These are phyloP conservation scores for Eucidaris tribuloides DNA, from an alignment of 35 echinoderm and acorn worm species.

Conservation along the genomic window DNA sequence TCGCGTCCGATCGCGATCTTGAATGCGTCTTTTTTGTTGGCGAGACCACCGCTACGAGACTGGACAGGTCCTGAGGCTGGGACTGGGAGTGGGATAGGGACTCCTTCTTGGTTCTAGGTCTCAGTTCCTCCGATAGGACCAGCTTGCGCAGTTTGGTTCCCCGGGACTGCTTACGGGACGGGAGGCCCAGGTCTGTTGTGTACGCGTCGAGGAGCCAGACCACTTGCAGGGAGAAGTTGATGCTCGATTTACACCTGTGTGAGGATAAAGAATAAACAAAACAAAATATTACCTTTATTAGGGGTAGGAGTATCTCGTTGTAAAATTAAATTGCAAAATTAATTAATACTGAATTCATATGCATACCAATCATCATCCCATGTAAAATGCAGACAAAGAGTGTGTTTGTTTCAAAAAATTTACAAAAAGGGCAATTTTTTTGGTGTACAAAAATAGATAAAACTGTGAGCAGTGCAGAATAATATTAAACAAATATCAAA, in stretches of 20 bases:
- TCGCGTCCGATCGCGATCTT: conserved; percentile 91
- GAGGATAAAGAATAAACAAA: too few species aligned
- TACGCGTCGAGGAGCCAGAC: conserved; percentile 94
- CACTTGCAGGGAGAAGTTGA: conserved; percentile 84
- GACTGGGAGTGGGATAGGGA: not conserved
- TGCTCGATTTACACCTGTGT: conserved; percentile 89
- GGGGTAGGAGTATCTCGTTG: too few species aligned
- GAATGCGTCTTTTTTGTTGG: conserved; percentile 82
- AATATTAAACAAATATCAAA: too few species aligned
- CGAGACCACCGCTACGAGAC: conserved; percentile 47
- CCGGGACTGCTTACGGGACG: conserved; percentile 72
- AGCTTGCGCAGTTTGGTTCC: conserved; percentile 76
- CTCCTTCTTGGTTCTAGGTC: conserved; percentile 47
- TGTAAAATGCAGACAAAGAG: too few species aligned
- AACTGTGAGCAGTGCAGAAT: too few species aligned
- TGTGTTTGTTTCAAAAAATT: too few species aligned
- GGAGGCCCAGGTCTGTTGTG: conserved; percentile 55
- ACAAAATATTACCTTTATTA: too few species aligned
- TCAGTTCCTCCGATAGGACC: conserved; percentile 92
- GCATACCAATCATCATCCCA: too few species aligned
- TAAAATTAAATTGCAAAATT: too few species aligned
- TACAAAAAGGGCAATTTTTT: too few species aligned
- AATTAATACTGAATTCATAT: too few species aligned
- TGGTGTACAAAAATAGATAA: too few species aligned
- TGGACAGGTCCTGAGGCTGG: not conserved